Conservation (phyloP, 2,797 vertebrate species). For the Sciaenops ocellatus region DNA sequence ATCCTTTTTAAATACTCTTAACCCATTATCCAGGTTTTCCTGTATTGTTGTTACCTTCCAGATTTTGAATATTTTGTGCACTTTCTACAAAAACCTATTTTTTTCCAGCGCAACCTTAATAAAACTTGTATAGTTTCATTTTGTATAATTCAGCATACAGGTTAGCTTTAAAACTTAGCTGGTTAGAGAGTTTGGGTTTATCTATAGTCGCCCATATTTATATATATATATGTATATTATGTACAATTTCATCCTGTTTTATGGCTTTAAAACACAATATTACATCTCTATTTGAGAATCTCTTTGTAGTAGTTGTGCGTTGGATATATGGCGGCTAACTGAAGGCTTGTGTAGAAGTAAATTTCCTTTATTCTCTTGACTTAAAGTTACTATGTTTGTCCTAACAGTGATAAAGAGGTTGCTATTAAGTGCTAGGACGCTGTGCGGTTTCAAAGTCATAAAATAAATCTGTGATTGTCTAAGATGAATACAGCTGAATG, state of each 20-base stretch:
- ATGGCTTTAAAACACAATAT: slow-evolving; percentile 64
- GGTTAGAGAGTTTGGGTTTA: slow-evolving; percentile 1
- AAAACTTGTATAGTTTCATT: slow-evolving; percentile 27
- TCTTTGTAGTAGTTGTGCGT: slow-evolving; percentile 67
- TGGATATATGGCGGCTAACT: slow-evolving; percentile 56
- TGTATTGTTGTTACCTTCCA: neutral
- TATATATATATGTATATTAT: slow-evolving; percentile 29
- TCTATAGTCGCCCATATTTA: slow-evolving; percentile 20
- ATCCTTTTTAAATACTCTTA: slow-evolving; percentile 13
- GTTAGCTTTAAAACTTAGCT: slow-evolving; percentile 30
- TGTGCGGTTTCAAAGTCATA: slow-evolving; percentile 1
- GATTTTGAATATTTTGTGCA: neutral
- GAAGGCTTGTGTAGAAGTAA: slow-evolving; percentile 47
- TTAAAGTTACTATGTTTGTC: neutral
- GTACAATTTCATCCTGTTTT: slow-evolving; percentile 31
- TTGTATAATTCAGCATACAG: slow-evolving; percentile 25
- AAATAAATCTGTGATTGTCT: neutral
- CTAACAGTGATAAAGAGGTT: neutral
- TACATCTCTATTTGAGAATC: slow-evolving; percentile 14
- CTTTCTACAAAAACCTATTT: slow-evolving; percentile 30
- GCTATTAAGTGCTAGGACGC: slow-evolving; percentile 39
- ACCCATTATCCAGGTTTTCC: slow-evolving; percentile 18
- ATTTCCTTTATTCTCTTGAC: neutral
- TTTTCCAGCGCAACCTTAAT: slow-evolving; percentile 28
- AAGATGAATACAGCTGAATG: neutral